phyloP scores from a whole-genome alignment of 2,797 vertebrate genomes.

The Cryptoprocta ferox region DNA sequence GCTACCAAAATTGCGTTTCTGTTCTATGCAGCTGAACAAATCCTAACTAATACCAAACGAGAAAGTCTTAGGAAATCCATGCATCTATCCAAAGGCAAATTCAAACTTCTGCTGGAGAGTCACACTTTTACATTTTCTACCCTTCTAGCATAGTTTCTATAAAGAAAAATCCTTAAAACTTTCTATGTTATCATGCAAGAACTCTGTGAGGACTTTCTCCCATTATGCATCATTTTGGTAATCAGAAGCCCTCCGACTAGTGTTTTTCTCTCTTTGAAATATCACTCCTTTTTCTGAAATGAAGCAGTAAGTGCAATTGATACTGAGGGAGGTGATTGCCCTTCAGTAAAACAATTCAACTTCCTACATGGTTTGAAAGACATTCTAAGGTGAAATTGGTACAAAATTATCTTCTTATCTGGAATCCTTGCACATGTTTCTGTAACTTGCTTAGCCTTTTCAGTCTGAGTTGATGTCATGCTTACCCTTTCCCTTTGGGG shows the following conservation, averaged over 20 bases:
- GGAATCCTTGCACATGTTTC: conserved; percentile 48
- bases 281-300: conserved; percentile 58
- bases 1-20: neutral
- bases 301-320: conserved; percentile 15
- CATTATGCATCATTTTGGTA: conserved; percentile 37
- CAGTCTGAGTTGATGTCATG: neutral
- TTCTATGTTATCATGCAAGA: neutral
- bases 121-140: neutral
- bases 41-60: neutral
- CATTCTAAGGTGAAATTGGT: conserved; percentile 49
- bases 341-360: conserved; percentile 61
- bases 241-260: conserved; percentile 48
- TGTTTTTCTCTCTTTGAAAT: conserved; percentile 62
- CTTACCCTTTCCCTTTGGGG: conserved; percentile 16
- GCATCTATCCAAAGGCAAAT: neutral
- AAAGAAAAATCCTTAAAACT: conserved; percentile 40
- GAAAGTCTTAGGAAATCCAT: neutral
- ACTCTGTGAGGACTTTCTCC: neutral
- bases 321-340: conserved; percentile 43
- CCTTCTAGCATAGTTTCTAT: neutral
- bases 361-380: conserved; percentile 58
- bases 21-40: neutral
- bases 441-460: conserved; percentile 59
- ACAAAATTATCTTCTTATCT: conserved; percentile 62
- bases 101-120: neutral